Conservation (phyloP, 2,113 vertebrate genomes). For the Pseudonaja textilis region DNA sequence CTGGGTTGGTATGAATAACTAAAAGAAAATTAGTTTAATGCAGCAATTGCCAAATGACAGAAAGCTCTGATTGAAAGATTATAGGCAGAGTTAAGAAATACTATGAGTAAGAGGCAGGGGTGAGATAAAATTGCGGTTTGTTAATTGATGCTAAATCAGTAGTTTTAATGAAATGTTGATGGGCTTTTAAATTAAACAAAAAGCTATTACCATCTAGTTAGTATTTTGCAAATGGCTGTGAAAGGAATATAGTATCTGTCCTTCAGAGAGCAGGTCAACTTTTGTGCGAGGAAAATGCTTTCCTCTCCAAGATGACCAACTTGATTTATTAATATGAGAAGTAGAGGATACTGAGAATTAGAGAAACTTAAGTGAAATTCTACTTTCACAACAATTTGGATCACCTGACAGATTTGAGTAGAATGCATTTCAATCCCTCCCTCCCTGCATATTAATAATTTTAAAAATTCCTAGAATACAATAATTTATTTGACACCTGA, state of each 20-base stretch:
- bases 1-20: constrained; percentile 38
- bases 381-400: background rate
- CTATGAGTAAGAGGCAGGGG: constrained; percentile 13
- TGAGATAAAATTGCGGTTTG: constrained; percentile 15
- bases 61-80: constrained; percentile 20
- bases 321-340: constrained; percentile 35
- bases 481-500: background rate
- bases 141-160: constrained; percentile 21
- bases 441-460: background rate
- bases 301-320: constrained; percentile 36
- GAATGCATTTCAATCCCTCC: background rate
- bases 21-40: constrained; percentile 39
- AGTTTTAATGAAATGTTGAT: background rate
- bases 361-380: constrained; percentile 31
- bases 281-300: background rate
- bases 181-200: background rate
- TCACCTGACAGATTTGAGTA: background rate
- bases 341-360: constrained; percentile 43
- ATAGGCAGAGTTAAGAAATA: constrained; percentile 13
- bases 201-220: constrained; percentile 1
- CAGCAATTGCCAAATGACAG: constrained; percentile 32
- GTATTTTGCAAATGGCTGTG: background rate
- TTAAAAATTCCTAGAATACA: background rate
- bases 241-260: background rate
- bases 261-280: background rate